Evolutionary conservation across 2,113 vertebrate genomes (phyloP).

Genomic region (Ellobius talpinus): DNA sequence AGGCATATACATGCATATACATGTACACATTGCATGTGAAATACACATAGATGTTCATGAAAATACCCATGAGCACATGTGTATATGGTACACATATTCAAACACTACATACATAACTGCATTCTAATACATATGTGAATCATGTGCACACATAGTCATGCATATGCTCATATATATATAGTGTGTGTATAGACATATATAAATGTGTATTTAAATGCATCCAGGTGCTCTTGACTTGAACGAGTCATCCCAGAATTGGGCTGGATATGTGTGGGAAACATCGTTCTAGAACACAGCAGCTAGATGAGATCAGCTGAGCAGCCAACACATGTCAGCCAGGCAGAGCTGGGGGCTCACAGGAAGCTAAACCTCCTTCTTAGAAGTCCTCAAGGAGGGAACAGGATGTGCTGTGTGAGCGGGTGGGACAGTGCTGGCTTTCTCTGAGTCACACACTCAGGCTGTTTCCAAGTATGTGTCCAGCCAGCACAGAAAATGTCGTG

Average conservation of each 20-base stretch:
- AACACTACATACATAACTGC: background rate
- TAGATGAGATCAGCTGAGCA: background rate
- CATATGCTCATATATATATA: accelerated
- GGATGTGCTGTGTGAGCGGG: background rate
- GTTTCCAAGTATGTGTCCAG: constrained; percentile 58
- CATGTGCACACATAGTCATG: background rate
- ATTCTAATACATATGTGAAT: background rate
- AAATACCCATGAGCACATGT: background rate
- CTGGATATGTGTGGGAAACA: background rate
- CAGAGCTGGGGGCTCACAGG: background rate
- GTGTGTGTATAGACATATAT: too few species aligned
- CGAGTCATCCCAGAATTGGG: background rate
- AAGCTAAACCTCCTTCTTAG: background rate
- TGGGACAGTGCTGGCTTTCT: background rate
- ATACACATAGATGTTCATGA: background rate
- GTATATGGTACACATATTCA: background rate
- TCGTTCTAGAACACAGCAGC: background rate
- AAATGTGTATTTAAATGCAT: background rate
- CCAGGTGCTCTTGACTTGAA: background rate
- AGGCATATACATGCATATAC: background rate
- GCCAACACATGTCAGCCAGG: constrained; percentile 7
- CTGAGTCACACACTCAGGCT: constrained; percentile 64
- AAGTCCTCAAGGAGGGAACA: background rate
- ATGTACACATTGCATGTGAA: background rate
- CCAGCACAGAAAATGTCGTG: background rate